These are phyloP conservation scores for Dynastes grantii DNA, from an alignment of 2,888 invertebrate genomes.

Conservation along the genomic window DNA sequence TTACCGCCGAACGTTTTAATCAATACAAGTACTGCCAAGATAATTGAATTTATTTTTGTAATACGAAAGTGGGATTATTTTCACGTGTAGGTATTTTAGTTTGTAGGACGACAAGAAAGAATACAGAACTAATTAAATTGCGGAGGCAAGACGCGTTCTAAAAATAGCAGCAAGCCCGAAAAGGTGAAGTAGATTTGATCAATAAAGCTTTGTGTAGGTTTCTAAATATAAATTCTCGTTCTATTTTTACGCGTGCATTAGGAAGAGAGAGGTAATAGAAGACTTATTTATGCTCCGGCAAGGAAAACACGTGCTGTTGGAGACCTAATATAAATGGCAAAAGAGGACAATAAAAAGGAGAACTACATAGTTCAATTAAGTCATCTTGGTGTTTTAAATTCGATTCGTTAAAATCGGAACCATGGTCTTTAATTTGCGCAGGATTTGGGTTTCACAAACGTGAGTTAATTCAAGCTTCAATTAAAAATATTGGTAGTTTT, in stretches of 20 bases:
- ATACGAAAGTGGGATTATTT: conserved; percentile 31
- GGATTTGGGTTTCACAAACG: too few relatives aligned
- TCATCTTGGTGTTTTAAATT: neutral
- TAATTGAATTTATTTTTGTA: conserved; percentile 23
- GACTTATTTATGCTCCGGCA: conserved; percentile 30
- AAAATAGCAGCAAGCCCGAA: conserved; percentile 44
- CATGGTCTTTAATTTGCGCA: too few relatives aligned
- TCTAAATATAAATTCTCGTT: conserved; percentile 38
- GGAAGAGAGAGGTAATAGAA: conserved; percentile 35
- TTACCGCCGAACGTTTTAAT: neutral
- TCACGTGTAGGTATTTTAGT: conserved; percentile 8
- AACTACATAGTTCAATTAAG: neutral
- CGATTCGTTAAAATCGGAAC: neutral
- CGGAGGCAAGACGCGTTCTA: conserved; percentile 32
- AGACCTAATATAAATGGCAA: conserved; percentile 6
- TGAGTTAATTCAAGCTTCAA: too few relatives aligned
- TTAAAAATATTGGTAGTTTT: too few relatives aligned
- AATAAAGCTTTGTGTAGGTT: conserved; percentile 46
- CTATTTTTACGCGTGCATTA: conserved; percentile 41
- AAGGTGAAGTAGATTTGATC: conserved; percentile 47
- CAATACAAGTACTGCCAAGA: neutral
- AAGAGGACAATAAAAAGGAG: conserved; percentile 19
- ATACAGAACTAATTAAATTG: conserved; percentile 28
- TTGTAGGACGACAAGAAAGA: conserved; percentile 23
- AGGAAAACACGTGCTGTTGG: conserved; percentile 38